Evolutionary conservation across 2,888 invertebrate genomes (phyloP).

Genomic region (Myopa testacea): DNA sequence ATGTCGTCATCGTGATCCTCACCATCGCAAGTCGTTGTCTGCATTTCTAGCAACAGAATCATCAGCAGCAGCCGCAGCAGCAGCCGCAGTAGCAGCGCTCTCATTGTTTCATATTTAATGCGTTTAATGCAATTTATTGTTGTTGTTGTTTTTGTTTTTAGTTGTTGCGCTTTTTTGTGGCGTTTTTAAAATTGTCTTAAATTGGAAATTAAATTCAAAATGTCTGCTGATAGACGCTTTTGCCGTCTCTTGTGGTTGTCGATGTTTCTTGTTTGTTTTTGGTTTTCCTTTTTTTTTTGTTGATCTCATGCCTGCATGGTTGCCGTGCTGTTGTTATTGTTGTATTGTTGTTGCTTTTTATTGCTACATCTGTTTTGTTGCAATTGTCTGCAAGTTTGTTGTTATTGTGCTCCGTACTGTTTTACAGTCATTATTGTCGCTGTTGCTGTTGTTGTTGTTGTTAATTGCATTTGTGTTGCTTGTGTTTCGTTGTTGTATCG

Average conservation of each 20-base stretch:
- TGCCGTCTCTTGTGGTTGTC: not conserved
- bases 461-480: not conserved
- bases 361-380: not conserved
- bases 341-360: not conserved
- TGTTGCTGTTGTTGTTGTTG: conserved; percentile 4
- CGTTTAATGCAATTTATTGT: conserved; percentile 14
- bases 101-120: conserved; percentile 7
- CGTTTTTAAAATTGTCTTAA: not conserved
- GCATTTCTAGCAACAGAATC: not conserved
- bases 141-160: not conserved
- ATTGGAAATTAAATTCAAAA: conserved; percentile 4
- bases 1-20: not conserved
- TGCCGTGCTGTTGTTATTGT: not conserved
- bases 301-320: not conserved
- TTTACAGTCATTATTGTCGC: not conserved
- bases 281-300: not conserved
- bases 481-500: not conserved
- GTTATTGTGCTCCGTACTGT: not conserved
- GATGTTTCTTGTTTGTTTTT: not conserved
- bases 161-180: not conserved
- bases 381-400: not conserved
- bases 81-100: not conserved
- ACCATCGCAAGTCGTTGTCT: no score
- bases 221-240: not conserved
- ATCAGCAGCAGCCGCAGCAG: not conserved